Conservation (phyloP, 1,140 invertebrate species). For the Planococcus citri region DNA sequence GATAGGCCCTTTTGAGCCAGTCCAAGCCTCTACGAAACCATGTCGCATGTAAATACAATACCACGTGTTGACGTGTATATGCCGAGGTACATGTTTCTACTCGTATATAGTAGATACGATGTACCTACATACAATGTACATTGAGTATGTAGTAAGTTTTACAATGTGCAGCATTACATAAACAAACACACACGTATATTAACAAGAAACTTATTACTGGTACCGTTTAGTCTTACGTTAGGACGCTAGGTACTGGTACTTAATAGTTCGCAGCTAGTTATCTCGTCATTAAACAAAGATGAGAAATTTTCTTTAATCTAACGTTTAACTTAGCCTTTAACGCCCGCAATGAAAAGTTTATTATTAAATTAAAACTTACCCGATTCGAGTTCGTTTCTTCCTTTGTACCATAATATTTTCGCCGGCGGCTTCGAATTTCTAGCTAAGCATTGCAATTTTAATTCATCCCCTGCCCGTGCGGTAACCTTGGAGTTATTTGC, state of each 20-base stretch:
- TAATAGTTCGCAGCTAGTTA: not conserved
- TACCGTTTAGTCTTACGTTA: not conserved
- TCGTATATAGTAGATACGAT: too few relatives aligned
- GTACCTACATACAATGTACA: too few relatives aligned
- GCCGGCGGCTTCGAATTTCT: conserved; percentile 76
- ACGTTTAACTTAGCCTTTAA: not conserved
- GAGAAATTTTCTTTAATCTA: not conserved
- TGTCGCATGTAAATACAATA: too few relatives aligned
- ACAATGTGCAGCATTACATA: too few relatives aligned
- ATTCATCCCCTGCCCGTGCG: conserved; percentile 65
- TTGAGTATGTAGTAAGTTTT: too few relatives aligned
- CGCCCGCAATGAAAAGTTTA: not conserved
- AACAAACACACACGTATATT: too few relatives aligned
- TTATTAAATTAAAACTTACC: conserved; percentile 8
- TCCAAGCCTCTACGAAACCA: too few relatives aligned
- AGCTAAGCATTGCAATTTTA: conserved; percentile 67
- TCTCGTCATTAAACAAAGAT: not conserved
- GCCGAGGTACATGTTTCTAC: too few relatives aligned
- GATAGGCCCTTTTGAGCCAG: too few relatives aligned
- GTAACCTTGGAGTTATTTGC: conserved; percentile 63
- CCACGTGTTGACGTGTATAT: too few relatives aligned
- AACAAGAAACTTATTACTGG: not conserved
- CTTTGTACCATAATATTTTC: conserved; percentile 65
- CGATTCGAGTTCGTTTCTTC: not conserved
- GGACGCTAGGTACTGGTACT: not conserved